A percentile compares a stretch with the other conserved stretches of the same genome.
Evolutionary conservation across 2,797 vertebrate species (phyloP).

Genomic region (Chelonia mydas): DNA sequence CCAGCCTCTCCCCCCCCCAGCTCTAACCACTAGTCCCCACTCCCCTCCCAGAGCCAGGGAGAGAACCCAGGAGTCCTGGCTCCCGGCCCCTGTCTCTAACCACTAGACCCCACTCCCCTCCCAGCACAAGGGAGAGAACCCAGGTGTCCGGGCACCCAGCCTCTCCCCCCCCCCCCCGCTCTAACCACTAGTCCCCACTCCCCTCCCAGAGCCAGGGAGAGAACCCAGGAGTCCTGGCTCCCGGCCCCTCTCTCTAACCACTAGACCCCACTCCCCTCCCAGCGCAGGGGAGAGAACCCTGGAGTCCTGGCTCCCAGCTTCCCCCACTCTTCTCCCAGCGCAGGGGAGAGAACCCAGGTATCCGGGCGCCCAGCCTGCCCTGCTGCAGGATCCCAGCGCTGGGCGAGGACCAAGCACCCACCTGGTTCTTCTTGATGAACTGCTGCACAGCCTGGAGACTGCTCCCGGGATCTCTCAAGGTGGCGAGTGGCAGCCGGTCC

Average conservation of each 20-base stretch:
- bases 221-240: not conserved
- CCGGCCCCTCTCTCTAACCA: too few relatives aligned
- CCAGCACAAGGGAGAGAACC: too few relatives aligned
- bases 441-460: slow-evolving; percentile 92
- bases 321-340: not conserved
- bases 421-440: slow-evolving; percentile 97
- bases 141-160: too few relatives aligned
- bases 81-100: too few relatives aligned
- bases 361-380: not conserved
- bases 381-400: not conserved
- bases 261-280: too few relatives aligned
- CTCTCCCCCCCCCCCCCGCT: too few relatives aligned
- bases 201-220: not conserved
- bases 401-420: slow-evolving; percentile 35
- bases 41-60: too few relatives aligned
- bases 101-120: too few relatives aligned
- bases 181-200: too few relatives aligned
- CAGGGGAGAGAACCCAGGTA: not conserved
- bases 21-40: too few relatives aligned
- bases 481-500: slow-evolving; percentile 91
- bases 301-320: not conserved
- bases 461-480: slow-evolving; percentile 87
- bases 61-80: too few relatives aligned
- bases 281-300: not conserved
- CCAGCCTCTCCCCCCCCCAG: too few relatives aligned